A percentile compares a stretch with the other conserved stretches of the same genome.
phyloP scores from a whole-genome alignment of 2,797 vertebrate genomes.

The Alectoris magna region DNA sequence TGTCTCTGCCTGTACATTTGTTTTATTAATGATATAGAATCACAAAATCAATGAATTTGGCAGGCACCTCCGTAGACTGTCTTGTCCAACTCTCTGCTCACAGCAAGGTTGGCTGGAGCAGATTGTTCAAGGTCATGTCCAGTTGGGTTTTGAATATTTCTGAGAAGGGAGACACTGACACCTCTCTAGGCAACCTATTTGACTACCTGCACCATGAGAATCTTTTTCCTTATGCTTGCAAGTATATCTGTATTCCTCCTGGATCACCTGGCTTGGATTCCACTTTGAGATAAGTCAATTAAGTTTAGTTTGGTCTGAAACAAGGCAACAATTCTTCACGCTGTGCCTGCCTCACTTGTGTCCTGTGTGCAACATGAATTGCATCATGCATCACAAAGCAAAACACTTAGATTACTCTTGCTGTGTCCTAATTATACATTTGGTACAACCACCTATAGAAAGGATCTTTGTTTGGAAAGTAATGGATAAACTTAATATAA shows the following conservation, averaged over 20 bases:
- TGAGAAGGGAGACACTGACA: not conserved
- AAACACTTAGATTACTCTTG: not conserved
- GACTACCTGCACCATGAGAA: not conserved
- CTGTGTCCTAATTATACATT: not conserved
- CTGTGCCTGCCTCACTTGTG: not conserved
- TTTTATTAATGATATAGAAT: not conserved
- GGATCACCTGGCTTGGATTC: not conserved
- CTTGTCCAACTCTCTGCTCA: not conserved
- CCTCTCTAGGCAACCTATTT: not conserved
- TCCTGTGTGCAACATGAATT: not conserved
- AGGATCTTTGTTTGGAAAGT: not conserved
- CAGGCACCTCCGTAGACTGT: not conserved
- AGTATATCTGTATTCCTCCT: not conserved
- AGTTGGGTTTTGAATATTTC: not conserved
- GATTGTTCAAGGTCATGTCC: not conserved
- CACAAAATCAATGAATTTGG: not conserved
- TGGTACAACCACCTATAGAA: fast-evolving
- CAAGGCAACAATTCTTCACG: not conserved
- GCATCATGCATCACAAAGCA: not conserved
- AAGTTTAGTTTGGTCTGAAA: not conserved
- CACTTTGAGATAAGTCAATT: not conserved
- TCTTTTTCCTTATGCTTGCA: not conserved
- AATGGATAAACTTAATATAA: not conserved
- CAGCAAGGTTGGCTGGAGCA: not conserved
- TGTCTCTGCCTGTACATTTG: not conserved